Evolutionary conservation across 1,140 invertebrate genomes (phyloP), one percentile per base, ranked within the genome.

Genomic region (Rhynchophorus ferrugineus): DNA sequence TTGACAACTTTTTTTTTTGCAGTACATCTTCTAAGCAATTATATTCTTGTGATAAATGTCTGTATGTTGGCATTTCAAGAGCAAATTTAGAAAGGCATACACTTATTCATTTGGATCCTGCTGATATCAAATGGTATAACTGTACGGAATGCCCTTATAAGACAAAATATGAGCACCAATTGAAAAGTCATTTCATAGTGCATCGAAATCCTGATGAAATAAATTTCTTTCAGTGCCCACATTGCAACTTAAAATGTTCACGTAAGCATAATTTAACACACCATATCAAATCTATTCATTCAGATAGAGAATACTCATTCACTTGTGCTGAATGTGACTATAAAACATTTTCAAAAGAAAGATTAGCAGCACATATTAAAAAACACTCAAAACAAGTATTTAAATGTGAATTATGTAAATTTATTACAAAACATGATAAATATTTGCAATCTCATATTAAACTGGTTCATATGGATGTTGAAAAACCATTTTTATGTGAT

Each of bases 181-280:
- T 54, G 38, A 54, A 54, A 20, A 47, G 51, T 22, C 51, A 54
- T 17, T 46, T 34, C 7, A 2, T 54, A 3, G 17, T 54, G 16
- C 51, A 54, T 17, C 41, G 42, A 33, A 54, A 47, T 1, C 51
- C 51, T 1, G 44, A 54, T 14, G 44, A 54, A 47, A 54, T 41
- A 2, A 9, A 54, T 16, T 54, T 39, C 35, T 47, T 47, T 19
- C 51, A 54, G 18, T 54, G 51, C 17, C 51, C 51, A 2, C 38
- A 47, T 17, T 54, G 51, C 20, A 44, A 54, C 2, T 19, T 34
- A 13, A 54, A 54, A 29, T 42, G 36, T 16, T 41, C 21, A n/a
- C 45, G 51, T 17, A 54, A 54, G 17, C 51, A 54, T 39, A 54
- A 54, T 17, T 47, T 54, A 13, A 54, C 20, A 1, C 29, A 54